Percentiles rank a stretch among this genome's conserved stretches.
phyloP scores from a whole-genome alignment of 2,888 invertebrate genomes.

The Macaria liturata region DNA sequence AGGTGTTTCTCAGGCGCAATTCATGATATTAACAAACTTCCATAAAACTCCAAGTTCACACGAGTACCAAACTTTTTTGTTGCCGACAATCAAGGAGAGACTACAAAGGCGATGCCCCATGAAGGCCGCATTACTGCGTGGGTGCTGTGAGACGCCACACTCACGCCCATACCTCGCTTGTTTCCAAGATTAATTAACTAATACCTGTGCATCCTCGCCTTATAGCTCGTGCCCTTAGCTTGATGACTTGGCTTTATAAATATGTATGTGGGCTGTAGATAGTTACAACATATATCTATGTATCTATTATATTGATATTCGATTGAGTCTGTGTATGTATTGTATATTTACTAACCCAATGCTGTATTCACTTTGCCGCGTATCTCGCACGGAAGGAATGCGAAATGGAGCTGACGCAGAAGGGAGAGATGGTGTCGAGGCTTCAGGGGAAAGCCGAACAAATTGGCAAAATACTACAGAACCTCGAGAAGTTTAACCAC shows the following conservation, averaged over 20 bases:
- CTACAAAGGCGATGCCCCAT: constrained; percentile 49
- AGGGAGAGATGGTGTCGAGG: constrained; percentile 97
- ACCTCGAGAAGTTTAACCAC: constrained; percentile 94
- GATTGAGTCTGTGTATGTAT: constrained; percentile 8
- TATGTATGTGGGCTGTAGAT: constrained; percentile 12
- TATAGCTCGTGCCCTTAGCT: constrained; percentile 22
- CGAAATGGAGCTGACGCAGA: constrained; percentile 97
- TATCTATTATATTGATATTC: too few relatives aligned
- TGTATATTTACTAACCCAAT: constrained; percentile 65
- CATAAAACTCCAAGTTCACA: constrained; percentile 33
- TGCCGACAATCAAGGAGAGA: constrained; percentile 39
- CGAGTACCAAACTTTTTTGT: constrained; percentile 36
- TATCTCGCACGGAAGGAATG: constrained; percentile 89
- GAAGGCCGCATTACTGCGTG: constrained; percentile 54
- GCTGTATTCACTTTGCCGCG: constrained; percentile 77
- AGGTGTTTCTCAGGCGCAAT: too few relatives aligned
- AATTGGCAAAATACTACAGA: constrained; percentile 96
- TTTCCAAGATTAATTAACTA: constrained; percentile 31
- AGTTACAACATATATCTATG: not conserved
- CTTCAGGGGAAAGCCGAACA: constrained; percentile 97
- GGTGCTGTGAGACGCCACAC: constrained; percentile 47
- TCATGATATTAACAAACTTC: too few relatives aligned
- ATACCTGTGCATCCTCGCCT: constrained; percentile 37
- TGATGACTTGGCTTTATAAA: constrained; percentile 17
- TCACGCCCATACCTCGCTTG: constrained; percentile 54